phyloP scores from a whole-genome alignment of 2,888 invertebrate species.

The Drosophila nr. perissopoda region DNA sequence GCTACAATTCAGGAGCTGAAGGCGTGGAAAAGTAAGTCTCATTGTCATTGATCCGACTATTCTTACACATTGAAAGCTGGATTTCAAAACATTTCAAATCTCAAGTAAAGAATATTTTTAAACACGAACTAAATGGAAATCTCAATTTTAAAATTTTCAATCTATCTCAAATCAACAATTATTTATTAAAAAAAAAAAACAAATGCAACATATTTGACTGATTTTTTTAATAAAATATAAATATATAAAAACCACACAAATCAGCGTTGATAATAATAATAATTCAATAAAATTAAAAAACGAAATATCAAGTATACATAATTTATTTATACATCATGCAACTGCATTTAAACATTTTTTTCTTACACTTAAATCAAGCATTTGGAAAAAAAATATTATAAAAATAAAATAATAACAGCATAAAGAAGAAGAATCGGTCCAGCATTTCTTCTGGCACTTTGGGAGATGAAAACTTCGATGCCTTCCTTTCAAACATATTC shows the following conservation, averaged over 20 bases:
- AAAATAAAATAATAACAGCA: not conserved
- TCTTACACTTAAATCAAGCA: not conserved
- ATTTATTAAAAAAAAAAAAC: not conserved
- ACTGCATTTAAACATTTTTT: not conserved
- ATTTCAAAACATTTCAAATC: not conserved
- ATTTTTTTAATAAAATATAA: not conserved
- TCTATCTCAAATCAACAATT: not conserved
- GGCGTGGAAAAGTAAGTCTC: constrained; percentile 3
- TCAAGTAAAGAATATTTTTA: too few species aligned
- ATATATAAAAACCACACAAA: not conserved
- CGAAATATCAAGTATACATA: not conserved
- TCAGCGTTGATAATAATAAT: not conserved
- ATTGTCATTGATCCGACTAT: constrained; percentile 40
- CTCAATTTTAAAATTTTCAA: not conserved
- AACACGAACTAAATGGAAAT: not conserved
- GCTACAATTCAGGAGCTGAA: constrained; percentile 6
- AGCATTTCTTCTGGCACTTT: not conserved
- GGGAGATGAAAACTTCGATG: not conserved
- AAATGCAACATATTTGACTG: not conserved
- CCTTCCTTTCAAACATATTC: not conserved
- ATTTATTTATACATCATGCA: not conserved
- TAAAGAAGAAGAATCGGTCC: too few species aligned
- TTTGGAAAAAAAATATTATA: not conserved
- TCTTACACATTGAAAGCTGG: not conserved
- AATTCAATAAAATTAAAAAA: not conserved